Evolutionary conservation across 1,140 invertebrate genomes (phyloP).

Genomic region (Panulirus ornatus): DNA sequence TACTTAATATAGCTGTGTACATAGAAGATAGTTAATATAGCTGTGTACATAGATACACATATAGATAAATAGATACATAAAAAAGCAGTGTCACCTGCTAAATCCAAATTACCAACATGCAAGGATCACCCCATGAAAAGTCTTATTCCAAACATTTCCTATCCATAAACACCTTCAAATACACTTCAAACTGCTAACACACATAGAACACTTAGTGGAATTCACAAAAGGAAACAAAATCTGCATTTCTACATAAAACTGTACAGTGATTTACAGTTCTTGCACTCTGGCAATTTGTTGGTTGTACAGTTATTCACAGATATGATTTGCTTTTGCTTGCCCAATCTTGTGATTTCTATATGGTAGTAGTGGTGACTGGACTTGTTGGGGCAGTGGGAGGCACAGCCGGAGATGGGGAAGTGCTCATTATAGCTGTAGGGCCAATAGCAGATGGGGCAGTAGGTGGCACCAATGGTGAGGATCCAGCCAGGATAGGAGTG

Average conservation of each 20-base stretch:
- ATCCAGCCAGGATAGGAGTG: neutral
- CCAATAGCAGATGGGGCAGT: neutral
- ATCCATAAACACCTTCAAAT: neutral
- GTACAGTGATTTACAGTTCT: neutral
- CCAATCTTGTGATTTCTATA: neutral
- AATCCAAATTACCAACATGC: neutral
- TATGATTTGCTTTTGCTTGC: neutral
- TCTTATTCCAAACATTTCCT: too few relatives aligned
- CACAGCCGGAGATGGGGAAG: constrained; percentile 19
- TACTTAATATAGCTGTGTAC: neutral
- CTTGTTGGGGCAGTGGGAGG: constrained; percentile 19
- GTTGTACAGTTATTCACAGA: neutral
- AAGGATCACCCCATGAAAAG: neutral
- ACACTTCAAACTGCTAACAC: neutral
- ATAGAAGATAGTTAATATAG: neutral
- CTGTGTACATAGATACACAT: neutral
- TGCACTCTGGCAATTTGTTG: neutral
- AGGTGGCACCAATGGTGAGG: neutral
- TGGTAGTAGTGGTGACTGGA: neutral
- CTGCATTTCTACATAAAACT: neutral
- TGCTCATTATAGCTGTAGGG: constrained; percentile 18
- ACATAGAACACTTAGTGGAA: neutral
- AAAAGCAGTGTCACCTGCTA: neutral
- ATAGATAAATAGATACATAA: neutral
- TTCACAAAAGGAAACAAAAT: neutral